Evolutionary conservation across 2,113 vertebrate genomes (phyloP).

Genomic region (Neodon shergylaensis): DNA sequence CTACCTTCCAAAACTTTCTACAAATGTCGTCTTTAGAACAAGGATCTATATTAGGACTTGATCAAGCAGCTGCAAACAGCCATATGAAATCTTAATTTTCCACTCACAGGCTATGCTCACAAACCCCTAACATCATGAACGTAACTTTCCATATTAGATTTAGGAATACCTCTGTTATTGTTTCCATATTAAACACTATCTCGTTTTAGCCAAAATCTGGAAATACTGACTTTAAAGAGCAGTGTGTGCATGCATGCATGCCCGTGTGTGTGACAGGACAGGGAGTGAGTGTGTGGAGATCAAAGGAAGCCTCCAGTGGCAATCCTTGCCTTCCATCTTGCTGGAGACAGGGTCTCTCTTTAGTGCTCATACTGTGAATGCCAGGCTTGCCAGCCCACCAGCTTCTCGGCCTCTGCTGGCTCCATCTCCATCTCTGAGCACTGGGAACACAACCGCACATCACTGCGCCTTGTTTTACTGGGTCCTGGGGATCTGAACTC

Average conservation of each 20-base stretch:
- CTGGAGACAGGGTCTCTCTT: not conserved
- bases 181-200: conserved; percentile 66
- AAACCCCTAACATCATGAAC: conserved; percentile 52
- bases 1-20: conserved; percentile 45
- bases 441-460: not conserved
- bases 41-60: conserved; percentile 56
- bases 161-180: conserved; percentile 64
- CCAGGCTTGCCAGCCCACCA: not conserved
- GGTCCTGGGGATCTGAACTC: not conserved
- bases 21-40: conserved; percentile 40
- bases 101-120: conserved; percentile 32
- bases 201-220: conserved; percentile 69
- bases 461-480: too few relatives aligned
- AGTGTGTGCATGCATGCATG: not conserved
- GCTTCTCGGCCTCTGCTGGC: not conserved
- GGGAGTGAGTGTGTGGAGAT: not conserved
- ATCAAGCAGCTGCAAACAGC: conserved; percentile 60
- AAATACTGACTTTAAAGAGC: conserved; percentile 38
- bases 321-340: not conserved
- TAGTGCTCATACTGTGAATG: not conserved
- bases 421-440: not conserved
- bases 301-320: not conserved
- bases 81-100: conserved; percentile 72
- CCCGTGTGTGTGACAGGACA: too few relatives aligned
- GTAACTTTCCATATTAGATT: conserved; percentile 71